Conservation (phyloP, 2,888 invertebrate genomes). For the Chorisops tibialis region DNA sequence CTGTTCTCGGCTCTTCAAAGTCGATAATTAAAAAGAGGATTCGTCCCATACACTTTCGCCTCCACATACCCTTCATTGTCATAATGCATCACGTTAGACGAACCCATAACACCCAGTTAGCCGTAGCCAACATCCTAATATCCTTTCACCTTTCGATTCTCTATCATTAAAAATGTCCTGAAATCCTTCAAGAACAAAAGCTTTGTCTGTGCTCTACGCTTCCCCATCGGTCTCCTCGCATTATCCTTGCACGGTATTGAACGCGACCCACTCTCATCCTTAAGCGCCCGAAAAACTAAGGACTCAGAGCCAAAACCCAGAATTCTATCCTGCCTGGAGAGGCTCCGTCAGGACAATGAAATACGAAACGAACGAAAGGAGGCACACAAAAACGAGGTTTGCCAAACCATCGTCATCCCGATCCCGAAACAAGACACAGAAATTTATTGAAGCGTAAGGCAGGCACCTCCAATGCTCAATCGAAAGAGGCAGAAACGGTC, state of each 20-base stretch:
- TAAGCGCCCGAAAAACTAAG: conserved; percentile 14
- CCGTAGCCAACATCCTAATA: conserved; percentile 3
- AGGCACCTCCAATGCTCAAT: conserved; percentile 23
- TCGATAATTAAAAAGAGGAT: conserved; percentile 22
- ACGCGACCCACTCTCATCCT: not conserved
- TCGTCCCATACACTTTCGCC: no score
- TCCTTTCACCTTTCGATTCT: conserved; percentile 26
- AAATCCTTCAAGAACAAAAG: conserved; percentile 26
- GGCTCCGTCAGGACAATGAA: conserved; percentile 19
- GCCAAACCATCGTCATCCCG: conserved; percentile 23
- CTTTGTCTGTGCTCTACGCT: conserved; percentile 18
- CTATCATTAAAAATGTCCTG: conserved; percentile 26
- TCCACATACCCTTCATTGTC: no score
- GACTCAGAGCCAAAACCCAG: conserved; percentile 15
- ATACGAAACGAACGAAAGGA: conserved; percentile 13
- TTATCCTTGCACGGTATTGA: conserved; percentile 14
- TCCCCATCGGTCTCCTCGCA: conserved; percentile 19
- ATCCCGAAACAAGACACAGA: conserved; percentile 23
- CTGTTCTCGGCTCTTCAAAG: conserved; percentile 16
- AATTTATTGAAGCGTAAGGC: conserved; percentile 27
- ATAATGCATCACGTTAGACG: no score
- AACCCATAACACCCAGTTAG: not conserved
- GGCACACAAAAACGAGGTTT: conserved; percentile 19
- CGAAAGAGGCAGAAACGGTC: conserved; percentile 24
- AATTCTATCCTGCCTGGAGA: conserved; percentile 19